Evolutionary conservation across 2,113 vertebrate genomes (phyloP).

Genomic region (Australoheros scitulus): DNA sequence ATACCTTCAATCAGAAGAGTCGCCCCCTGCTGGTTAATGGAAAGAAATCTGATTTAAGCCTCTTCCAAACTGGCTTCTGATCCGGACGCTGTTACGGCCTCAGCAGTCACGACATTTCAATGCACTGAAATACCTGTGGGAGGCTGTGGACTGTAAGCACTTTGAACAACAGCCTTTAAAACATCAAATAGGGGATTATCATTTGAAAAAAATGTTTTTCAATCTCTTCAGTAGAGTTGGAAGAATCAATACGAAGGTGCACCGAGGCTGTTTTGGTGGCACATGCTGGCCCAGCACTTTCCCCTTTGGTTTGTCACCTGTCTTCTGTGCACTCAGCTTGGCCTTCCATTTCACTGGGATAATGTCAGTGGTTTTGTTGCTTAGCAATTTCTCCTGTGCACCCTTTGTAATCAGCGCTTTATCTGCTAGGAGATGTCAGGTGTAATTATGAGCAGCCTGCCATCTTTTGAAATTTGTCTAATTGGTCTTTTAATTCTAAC

Average conservation of each 20-base stretch:
- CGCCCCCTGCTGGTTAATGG: not conserved
- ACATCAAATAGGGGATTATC: no score
- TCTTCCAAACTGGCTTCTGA: not conserved
- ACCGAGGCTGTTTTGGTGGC: not conserved
- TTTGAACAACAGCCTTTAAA: not conserved
- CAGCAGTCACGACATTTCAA: not conserved
- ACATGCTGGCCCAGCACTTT: not conserved
- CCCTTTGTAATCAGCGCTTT: conserved; percentile 73
- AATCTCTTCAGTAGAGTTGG: no score
- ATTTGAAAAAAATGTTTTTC: no score
- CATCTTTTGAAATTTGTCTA: conserved; percentile 82
- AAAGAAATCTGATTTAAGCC: not conserved
- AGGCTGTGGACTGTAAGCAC: not conserved
- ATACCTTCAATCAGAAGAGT: not conserved
- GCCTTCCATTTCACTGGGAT: conserved; percentile 41
- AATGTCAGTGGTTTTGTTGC: conserved; percentile 61
- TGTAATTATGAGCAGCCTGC: conserved; percentile 75
- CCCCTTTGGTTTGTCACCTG: not conserved
- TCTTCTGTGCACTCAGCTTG: conserved; percentile 2
- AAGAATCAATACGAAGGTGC: not conserved
- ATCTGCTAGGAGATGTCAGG: conserved; percentile 73
- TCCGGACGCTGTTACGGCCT: not conserved
- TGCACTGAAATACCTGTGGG: not conserved
- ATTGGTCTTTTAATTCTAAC: conserved; percentile 79
- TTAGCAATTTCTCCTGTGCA: conserved; percentile 56